Evolutionary conservation across 2,888 invertebrate species (phyloP), one percentile per base, ranked within the genome.

Genomic region (Craniophora ligustri): DNA sequence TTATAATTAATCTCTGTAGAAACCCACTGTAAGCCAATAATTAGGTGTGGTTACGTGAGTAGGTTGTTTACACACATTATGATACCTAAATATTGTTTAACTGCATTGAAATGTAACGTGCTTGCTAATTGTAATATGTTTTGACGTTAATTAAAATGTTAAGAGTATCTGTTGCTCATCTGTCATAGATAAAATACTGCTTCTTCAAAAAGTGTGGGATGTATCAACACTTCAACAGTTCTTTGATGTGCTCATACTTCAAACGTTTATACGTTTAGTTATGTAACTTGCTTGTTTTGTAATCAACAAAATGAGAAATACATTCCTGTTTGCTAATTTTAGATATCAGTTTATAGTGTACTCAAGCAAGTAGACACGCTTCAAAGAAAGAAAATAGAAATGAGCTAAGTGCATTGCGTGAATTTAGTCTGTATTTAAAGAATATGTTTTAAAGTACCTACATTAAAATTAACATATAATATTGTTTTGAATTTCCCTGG

Each of bases 281-380:
- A 45, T 41, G 47, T 51, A 45, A 60, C 42, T 49, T 35, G 40
- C 36, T 56, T 58, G 30, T 48, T 60, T 23, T 28, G 19, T 21
- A 56, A 44, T 49, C 61, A 66, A 35, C 44, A 45, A 38, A 34
- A 21, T 36, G 18, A 45, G 32, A 42, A 28, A 46, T 36, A 57
- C 39, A 40, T 57, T 46, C 23, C 30, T 10, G 42, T 40, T 44
- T 26, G 45, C 44, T 65, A 59, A 65, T 60, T 65, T 60, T 66
- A 65, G 66, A 60, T 54, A 59, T 59, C 42, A 66, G 54, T 55
- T 65, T 65, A 65, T 60, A 34, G 55, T 55, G 60, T 45, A 66
- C 40, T 65, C 55, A 60, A 60, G n/a, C n/a, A n/a, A 45, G 50
- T 48, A 58, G 59, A 64, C 58, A 60, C 40, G 54, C 54, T 53